Percentiles rank a stretch among this genome's conserved stretches.
Evolutionary conservation across 35 echinoderm and acorn worm genomes (phyloP).

Genomic region (Apostichopus japonicus): DNA sequence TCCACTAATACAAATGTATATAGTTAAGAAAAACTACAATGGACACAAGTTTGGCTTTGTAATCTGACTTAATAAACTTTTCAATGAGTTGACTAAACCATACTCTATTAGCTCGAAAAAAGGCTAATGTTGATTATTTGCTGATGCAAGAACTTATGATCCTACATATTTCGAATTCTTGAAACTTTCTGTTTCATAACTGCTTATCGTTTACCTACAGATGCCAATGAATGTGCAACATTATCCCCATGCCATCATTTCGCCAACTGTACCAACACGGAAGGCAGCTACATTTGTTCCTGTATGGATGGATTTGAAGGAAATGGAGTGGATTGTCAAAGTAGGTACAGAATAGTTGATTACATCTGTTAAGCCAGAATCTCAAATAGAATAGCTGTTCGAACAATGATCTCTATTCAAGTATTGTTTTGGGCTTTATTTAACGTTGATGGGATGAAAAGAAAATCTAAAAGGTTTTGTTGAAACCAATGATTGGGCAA

Average conservation of each 20-base stretch:
- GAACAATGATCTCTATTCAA: neutral
- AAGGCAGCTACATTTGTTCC: constrained; percentile 50
- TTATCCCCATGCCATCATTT: neutral
- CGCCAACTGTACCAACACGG: constrained; percentile 25
- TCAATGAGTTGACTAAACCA: too few species aligned
- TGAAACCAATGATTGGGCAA: neutral
- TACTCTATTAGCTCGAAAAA: too few species aligned
- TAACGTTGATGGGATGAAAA: neutral
- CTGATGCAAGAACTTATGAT: too few species aligned
- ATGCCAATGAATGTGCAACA: neutral
- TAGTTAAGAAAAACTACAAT: too few species aligned
- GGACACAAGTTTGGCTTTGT: too few species aligned
- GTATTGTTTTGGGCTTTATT: neutral
- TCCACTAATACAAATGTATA: too few species aligned
- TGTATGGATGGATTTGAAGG: constrained; percentile 23
- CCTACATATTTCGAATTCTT: too few species aligned
- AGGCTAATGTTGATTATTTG: too few species aligned
- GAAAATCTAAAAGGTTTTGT: neutral
- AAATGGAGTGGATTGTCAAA: constrained; percentile 23
- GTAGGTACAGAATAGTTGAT: neutral
- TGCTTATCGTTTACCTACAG: neutral
- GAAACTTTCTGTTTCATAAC: neutral
- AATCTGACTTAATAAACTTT: too few species aligned
- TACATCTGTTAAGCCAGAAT: too few species aligned
- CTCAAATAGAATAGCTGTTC: neutral